Evolutionary conservation across 2,113 vertebrate species (phyloP), one percentile per base, ranked within the genome.

Genomic region (Lagenorhynchus albirostris): DNA sequence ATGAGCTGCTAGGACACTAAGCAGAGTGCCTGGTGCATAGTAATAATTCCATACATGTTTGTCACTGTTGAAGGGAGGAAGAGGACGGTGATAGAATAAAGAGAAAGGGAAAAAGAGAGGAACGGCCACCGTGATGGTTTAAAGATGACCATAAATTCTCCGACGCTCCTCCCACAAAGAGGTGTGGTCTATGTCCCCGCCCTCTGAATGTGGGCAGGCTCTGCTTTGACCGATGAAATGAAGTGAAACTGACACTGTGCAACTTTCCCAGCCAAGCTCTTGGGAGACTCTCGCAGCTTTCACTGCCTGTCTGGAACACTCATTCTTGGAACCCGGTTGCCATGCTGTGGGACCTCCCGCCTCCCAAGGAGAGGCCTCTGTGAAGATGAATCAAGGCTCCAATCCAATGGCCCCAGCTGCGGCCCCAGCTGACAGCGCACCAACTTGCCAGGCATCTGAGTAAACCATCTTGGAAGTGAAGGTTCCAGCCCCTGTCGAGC

Each of bases 41-140:
- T 17, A 70, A 53, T 47, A 31, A 79, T 33, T 86, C 21, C 73
- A 17, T 5, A 29, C 50, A 14, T 58, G 77, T 71, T 60, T 53
- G 62, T 44, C 71, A 36, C 21, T 10, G 1, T 6, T 3, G 68
- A 77, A 21, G 36, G 20, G 18, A 83, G 18, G 62, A 70, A n/a
- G 65, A 68, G 9, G 25, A 79, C 12, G 18, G 23, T 33, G 26
- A 71, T 4, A 10, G 36, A 11, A 53, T 76, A 63, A 70, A 53
- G 4, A 31, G n/a, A 93, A 63, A 65, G 26, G 15, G 25, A 41
- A 33, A 58, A n/a, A 38, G 8, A 60, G n/a, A 68, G 38, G 76
- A 38, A 26, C 0, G 38, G 53, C 36, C 26, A 0, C 11, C 3
- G 4, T 0, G 2, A 5, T 33, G 31, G 11, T 38, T 89, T 38